Percentiles rank a stretch among this genome's conserved stretches.
These are phyloP conservation scores for Xyrichtys novacula DNA, from an alignment of 2,797 vertebrate species.

Conservation along the genomic window DNA sequence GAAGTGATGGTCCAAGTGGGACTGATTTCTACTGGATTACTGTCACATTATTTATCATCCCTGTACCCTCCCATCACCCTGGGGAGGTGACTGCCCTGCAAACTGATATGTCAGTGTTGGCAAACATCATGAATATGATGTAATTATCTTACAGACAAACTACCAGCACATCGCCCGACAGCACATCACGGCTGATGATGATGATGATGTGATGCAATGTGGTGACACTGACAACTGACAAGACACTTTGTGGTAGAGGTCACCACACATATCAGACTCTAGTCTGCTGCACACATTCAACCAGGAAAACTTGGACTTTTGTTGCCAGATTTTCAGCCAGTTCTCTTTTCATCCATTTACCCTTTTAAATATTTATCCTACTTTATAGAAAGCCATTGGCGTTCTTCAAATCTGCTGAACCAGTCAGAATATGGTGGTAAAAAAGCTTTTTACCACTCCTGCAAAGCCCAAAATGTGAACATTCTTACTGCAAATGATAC, in stretches of 20 bases:
- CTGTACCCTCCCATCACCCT: conserved; percentile 11
- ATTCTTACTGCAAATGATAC: too few species aligned
- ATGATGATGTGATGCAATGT: conserved; percentile 32
- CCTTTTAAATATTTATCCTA: too few species aligned
- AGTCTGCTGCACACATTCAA: background rate
- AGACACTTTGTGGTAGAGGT: conserved; percentile 17
- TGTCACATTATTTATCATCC: conserved; percentile 57
- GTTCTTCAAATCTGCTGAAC: too few species aligned
- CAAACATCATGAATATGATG: conserved; percentile 42
- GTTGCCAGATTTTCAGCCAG: background rate
- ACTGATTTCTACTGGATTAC: conserved; percentile 55
- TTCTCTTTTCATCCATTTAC: background rate
- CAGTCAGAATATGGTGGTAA: too few species aligned
- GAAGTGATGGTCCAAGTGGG: conserved; percentile 36
- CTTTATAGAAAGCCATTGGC: too few species aligned
- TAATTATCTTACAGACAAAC: conserved; percentile 26
- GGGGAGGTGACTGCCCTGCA: conserved; percentile 25
- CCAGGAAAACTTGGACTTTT: background rate
- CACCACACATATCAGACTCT: background rate
- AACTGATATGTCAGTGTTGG: conserved; percentile 39
- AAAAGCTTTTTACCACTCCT: too few species aligned
- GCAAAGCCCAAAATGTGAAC: too few species aligned
- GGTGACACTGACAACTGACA: conserved; percentile 22
- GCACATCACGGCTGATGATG: conserved; percentile 5
- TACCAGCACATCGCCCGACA: conserved; percentile 8